Evolutionary conservation across 2,888 invertebrate species (phyloP).

Genomic region (Chymomyza amoena): DNA sequence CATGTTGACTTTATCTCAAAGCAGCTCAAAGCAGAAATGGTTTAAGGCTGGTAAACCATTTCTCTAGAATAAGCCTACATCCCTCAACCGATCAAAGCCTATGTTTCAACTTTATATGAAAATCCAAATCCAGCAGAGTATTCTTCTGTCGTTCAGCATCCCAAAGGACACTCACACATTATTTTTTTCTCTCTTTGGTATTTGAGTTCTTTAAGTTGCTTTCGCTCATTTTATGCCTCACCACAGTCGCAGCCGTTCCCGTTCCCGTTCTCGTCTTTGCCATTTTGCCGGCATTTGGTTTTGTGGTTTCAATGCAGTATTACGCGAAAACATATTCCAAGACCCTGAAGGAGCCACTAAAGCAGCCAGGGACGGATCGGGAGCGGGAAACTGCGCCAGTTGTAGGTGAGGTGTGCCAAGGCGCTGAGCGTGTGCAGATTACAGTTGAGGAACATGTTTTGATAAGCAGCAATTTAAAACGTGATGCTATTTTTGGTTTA

Average conservation of each 20-base stretch:
- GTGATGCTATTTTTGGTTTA: slow-evolving; percentile 72
- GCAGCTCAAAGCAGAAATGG: no score
- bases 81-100: no score
- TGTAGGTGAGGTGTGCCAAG: slow-evolving; percentile 17
- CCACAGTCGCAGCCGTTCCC: slow-evolving; percentile 43
- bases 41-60: no score
- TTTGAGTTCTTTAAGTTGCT: slow-evolving; percentile 42
- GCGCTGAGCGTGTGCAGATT: slow-evolving; percentile 59
- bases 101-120: no score
- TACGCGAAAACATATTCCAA: slow-evolving; percentile 5
- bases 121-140: no score
- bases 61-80: no score
- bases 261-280: slow-evolving; percentile 48
- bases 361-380: slow-evolving; percentile 9
- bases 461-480: slow-evolving; percentile 75
- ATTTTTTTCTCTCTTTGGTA: background rate
- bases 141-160: background rate
- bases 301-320: slow-evolving; percentile 36
- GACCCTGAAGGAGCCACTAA: background rate
- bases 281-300: slow-evolving; percentile 53
- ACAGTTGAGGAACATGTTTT: slow-evolving; percentile 71
- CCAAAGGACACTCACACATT: background rate
- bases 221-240: slow-evolving; percentile 66
- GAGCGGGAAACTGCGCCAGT: slow-evolving; percentile 17
- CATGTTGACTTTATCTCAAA: no score